Evolutionary conservation across 2,888 invertebrate genomes (phyloP).

Genomic region (Tanytarsus gracilentus): DNA sequence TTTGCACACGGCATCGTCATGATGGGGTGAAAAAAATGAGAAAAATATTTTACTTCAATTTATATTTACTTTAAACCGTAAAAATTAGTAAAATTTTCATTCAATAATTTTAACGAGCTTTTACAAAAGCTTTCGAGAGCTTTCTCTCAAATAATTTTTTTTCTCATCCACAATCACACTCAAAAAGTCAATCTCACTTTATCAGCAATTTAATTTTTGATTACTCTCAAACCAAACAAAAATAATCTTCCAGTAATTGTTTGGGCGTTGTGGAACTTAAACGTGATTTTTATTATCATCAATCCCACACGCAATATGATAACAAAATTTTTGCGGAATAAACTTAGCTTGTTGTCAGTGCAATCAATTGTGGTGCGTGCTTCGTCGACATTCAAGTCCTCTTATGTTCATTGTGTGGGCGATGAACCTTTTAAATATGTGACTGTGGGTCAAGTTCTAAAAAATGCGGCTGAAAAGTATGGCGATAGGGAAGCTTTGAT

Average conservation of each 20-base stretch:
- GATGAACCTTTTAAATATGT: conserved; percentile 45
- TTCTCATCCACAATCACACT: neutral
- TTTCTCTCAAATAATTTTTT: too few species aligned
- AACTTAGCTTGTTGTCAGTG: neutral
- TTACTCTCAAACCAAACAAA: neutral
- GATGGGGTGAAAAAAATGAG: too few species aligned
- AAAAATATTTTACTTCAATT: too few species aligned
- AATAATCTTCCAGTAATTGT: neutral
- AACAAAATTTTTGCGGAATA: neutral
- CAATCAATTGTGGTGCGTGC: neutral
- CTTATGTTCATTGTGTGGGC: conserved; percentile 48
- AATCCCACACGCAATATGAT: neutral
- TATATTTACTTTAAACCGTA: neutral
- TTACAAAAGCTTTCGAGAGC: too few species aligned
- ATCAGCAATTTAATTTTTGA: neutral
- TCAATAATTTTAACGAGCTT: neutral
- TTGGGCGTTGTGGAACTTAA: neutral
- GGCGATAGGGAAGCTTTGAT: conserved; percentile 51
- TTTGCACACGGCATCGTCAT: too few species aligned
- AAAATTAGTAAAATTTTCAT: neutral
- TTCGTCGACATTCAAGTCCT: conserved; percentile 34
- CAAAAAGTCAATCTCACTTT: neutral
- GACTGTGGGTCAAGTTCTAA: conserved; percentile 52
- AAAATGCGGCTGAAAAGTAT: conserved; percentile 46
- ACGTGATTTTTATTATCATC: too few species aligned